Evolutionary conservation across 2,113 vertebrate genomes (phyloP).

Genomic region (Ondatra zibethicus): DNA sequence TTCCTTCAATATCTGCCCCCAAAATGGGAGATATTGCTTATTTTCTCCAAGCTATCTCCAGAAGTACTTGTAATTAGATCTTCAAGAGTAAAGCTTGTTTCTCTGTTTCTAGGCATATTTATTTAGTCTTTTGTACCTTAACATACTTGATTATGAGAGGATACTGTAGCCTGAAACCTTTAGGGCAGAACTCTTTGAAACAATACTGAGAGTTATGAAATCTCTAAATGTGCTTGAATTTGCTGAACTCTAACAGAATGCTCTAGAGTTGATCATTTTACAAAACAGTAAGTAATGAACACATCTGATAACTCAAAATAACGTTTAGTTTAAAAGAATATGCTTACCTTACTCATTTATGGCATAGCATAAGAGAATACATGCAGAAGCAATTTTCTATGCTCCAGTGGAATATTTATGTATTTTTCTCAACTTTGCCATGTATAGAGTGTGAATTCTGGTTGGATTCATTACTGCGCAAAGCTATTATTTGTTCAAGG

Average conservation of each 20-base stretch:
- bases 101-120: neutral
- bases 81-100: constrained; percentile 11
- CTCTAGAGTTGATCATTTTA: neutral
- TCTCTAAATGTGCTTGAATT: neutral
- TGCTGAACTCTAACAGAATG: neutral
- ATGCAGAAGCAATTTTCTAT: neutral
- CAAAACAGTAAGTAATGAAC: neutral
- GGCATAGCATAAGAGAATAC: neutral
- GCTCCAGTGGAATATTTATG: neutral
- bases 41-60: neutral
- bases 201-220: neutral
- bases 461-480: constrained; percentile 33
- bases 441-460: neutral
- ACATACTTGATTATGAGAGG: neutral
- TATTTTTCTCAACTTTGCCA: neutral
- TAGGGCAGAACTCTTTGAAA: neutral
- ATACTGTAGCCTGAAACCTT: neutral
- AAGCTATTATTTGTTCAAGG: constrained; percentile 34
- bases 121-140: neutral
- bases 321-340: constrained; percentile 16
- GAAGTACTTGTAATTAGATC: neutral
- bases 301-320: neutral
- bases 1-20: neutral
- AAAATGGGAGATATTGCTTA: neutral
- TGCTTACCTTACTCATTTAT: neutral